These are phyloP conservation scores for Drosophila tripunctata DNA, from an alignment of 2,888 invertebrate species.

Conservation along the genomic window DNA sequence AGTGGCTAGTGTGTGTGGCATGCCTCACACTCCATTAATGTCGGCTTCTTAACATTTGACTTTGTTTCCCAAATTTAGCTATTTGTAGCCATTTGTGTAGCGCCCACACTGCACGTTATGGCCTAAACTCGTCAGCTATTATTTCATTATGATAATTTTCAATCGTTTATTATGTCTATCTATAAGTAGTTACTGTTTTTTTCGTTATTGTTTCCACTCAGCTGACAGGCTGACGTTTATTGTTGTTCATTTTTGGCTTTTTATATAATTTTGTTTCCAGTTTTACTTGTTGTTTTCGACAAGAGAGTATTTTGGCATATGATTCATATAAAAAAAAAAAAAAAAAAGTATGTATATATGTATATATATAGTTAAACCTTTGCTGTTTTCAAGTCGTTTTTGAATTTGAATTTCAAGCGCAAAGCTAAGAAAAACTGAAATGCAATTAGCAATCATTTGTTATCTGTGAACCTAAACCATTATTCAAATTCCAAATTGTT, in stretches of 20 bases:
- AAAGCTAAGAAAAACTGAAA: slow-evolving; percentile 31
- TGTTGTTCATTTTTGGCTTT: slow-evolving; percentile 22
- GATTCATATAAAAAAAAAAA: slow-evolving; percentile 57
- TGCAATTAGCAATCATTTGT: slow-evolving; percentile 68
- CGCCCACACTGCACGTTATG: slow-evolving; percentile 30
- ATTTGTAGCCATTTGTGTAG: slow-evolving; percentile 11
- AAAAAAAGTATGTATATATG: too few relatives aligned
- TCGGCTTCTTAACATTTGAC: not conserved
- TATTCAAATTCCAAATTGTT: slow-evolving; percentile 30
- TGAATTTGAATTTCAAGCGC: not conserved
- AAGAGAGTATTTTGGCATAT: slow-evolving; percentile 33
- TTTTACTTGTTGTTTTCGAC: slow-evolving; percentile 22
- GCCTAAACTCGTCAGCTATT: slow-evolving; percentile 28
- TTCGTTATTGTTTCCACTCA: slow-evolving; percentile 39
- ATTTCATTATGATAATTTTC: slow-evolving; percentile 29
- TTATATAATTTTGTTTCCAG: slow-evolving; percentile 30
- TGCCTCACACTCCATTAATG: slow-evolving; percentile 28
- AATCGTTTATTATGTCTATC: slow-evolving; percentile 25
- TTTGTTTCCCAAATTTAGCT: not conserved
- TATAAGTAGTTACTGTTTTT: slow-evolving; percentile 32
- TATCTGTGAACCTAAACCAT: slow-evolving; percentile 42
- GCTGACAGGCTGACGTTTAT: slow-evolving; percentile 47
- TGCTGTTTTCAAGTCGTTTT: not conserved
- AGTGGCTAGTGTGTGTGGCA: slow-evolving; percentile 57
- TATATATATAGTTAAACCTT: not conserved